Percentiles rank a stretch among this genome's conserved stretches.
Conservation (phyloP, 64 coral and sea anemone genomes). For the Astreopora myriophthalma region DNA sequence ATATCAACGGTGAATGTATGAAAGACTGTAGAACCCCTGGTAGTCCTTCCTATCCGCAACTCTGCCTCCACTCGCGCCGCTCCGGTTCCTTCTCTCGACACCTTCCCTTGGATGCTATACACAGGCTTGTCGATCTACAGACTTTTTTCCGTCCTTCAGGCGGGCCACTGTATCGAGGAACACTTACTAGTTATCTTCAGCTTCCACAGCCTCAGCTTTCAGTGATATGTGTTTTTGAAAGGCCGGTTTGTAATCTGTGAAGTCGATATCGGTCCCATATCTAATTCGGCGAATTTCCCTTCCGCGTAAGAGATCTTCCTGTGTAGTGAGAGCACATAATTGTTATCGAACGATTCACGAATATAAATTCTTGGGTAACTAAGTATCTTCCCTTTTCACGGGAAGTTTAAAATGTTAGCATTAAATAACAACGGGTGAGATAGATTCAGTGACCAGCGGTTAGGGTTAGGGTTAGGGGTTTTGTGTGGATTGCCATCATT, state of each 20-base stretch:
- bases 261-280: slow-evolving; percentile 87
- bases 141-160: background rate
- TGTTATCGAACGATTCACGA: background rate
- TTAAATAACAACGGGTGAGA: no score
- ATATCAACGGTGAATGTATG: no score
- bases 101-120: background rate
- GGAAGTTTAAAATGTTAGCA: no score
- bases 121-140: background rate
- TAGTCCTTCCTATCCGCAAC: no score
- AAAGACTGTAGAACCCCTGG: no score
- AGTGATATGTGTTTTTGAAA: slow-evolving; percentile 86
- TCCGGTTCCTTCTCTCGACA: background rate
- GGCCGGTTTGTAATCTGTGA: slow-evolving; percentile 80
- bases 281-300: slow-evolving; percentile 74
- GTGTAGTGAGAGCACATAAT: background rate
- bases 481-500: no score
- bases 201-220: slow-evolving; percentile 71
- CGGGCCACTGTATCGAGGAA: background rate
- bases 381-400: no score
- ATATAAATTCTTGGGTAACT: no score
- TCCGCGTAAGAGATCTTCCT: slow-evolving; percentile 78
- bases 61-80: no score
- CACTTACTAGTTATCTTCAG: slow-evolving; percentile 61
- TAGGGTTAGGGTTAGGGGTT: no score
- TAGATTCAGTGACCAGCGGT: no score